Percentiles rank a stretch among this genome's conserved stretches.
Evolutionary conservation across 2,797 vertebrate species (phyloP).

Genomic region (Scyliorhinus canicula): DNA sequence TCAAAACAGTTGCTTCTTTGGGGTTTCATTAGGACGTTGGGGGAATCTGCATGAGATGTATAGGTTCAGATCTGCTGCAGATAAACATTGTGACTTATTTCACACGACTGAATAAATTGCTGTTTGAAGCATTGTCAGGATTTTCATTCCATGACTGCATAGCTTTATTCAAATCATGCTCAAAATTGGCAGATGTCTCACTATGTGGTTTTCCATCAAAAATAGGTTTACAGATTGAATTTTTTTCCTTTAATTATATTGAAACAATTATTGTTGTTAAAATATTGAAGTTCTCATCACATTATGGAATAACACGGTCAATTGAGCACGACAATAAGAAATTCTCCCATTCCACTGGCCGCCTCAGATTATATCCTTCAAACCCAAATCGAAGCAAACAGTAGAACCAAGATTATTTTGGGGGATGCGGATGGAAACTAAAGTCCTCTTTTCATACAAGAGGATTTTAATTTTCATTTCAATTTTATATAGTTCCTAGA

Average conservation of each 20-base stretch:
- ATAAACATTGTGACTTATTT: not conserved
- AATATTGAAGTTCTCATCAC: not conserved
- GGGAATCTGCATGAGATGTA: not conserved
- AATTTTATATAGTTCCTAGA: not conserved
- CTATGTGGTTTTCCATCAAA: not conserved
- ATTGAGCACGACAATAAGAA: not conserved
- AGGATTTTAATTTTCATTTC: not conserved
- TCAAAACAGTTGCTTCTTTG: not conserved
- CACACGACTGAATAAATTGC: not conserved
- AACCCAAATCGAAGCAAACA: not conserved
- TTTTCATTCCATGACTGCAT: not conserved
- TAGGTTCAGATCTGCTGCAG: not conserved
- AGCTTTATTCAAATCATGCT: not conserved
- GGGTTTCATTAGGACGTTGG: not conserved
- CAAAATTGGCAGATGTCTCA: not conserved
- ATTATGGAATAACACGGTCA: not conserved
- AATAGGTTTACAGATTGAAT: not conserved
- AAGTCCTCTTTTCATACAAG: not conserved
- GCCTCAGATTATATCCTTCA: not conserved
- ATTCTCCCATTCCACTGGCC: not conserved
- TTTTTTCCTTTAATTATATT: not conserved
- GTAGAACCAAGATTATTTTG: not conserved
- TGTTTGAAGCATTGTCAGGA: not conserved
- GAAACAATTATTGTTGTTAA: not conserved
- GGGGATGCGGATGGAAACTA: not conserved